Conservation (phyloP, 2,888 invertebrate species). For the Argyra leucocephala region DNA sequence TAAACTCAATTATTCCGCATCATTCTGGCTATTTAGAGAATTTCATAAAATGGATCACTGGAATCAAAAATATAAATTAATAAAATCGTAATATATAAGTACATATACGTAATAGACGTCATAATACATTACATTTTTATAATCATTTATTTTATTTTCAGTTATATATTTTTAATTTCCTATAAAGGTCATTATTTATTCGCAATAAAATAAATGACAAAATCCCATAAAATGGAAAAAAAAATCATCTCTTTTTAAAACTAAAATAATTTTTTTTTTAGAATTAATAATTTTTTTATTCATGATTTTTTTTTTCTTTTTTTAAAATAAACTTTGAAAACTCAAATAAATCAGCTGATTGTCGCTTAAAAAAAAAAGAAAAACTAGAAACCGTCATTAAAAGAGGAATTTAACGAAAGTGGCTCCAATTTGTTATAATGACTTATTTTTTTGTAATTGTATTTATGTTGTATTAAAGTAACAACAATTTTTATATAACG, state of each 20-base stretch:
- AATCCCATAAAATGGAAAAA: background rate
- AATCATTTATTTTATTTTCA: background rate
- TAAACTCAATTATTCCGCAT: too few species aligned
- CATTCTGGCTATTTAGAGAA: too few species aligned
- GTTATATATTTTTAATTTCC: background rate
- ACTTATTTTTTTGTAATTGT: too few species aligned
- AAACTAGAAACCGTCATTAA: background rate
- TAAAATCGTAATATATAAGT: too few species aligned
- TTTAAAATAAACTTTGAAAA: background rate
- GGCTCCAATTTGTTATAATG: background rate
- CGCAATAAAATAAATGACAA: background rate
- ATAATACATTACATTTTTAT: background rate
- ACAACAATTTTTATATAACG: too few species aligned
- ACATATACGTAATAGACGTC: too few species aligned
- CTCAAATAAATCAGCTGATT: background rate
- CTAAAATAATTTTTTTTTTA: background rate
- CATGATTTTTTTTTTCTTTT: background rate
- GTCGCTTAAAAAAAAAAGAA: too few species aligned
- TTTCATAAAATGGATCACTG: too few species aligned
- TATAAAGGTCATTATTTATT: constrained; percentile 1
- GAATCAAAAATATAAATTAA: too few species aligned
- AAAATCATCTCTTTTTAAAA: background rate
- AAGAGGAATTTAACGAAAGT: background rate
- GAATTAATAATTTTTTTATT: background rate
- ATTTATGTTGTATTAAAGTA: too few species aligned